Percentiles rank a stretch among this genome's conserved stretches.
Conservation (phyloP, 2,113 vertebrate species). For the Malurus elegans region DNA sequence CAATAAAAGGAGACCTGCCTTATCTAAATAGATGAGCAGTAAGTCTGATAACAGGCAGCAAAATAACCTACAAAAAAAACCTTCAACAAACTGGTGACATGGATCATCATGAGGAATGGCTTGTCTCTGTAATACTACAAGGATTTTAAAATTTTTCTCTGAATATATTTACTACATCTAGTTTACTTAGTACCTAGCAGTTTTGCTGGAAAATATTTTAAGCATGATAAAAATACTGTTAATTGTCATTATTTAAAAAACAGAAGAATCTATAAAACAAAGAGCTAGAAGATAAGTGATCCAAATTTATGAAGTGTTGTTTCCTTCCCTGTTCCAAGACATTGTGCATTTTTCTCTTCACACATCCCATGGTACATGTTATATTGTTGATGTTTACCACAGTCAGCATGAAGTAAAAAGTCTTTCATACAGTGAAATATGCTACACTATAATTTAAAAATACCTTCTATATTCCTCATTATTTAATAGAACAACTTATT, state of each 20-base stretch:
- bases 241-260: not conserved
- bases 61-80: slow-evolving; percentile 52
- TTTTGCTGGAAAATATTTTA: not conserved
- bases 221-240: not conserved
- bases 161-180: not conserved
- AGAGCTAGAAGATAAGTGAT: not conserved
- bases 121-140: not conserved
- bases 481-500: not conserved
- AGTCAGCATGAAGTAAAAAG: not conserved
- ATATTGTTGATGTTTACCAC: not conserved
- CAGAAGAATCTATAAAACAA: not conserved
- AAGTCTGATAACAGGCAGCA: slow-evolving; percentile 15
- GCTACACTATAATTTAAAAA: not conserved
- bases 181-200: not conserved
- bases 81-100: slow-evolving; percentile 16
- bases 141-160: not conserved
- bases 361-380: not conserved
- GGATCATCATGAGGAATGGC: slow-evolving; percentile 41
- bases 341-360: not conserved
- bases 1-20: slow-evolving; percentile 50
- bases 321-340: not conserved
- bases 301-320: not conserved
- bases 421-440: not conserved
- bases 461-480: not conserved
- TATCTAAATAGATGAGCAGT: slow-evolving; percentile 11